Base-by-base conservation (phyloP, 2,888 invertebrate species). In the Oasisia sp. region DNA sequence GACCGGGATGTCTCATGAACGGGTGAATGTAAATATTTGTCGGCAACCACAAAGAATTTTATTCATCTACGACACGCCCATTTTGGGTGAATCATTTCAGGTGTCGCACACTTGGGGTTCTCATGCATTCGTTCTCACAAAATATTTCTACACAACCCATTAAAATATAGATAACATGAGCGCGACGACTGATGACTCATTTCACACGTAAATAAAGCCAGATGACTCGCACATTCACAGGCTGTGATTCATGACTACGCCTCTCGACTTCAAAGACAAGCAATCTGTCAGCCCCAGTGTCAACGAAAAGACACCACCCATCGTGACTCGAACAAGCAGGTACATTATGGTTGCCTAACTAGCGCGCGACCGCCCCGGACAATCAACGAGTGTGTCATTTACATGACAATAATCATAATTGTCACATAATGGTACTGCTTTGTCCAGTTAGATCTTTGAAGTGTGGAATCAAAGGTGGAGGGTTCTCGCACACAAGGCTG, bases 201-300 rank as follows among this genome's bases (percentile, higher is more conserved):
- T 74, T 74, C 27, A 74, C 74, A 74, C 74, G 27, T 74, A 74
- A 74, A 74, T 74, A 74, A 74, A n/a, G 74, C 74, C n/a, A n/a
- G 74, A 19, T 27, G 27, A 74, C n/a, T 74, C 27, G 74, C n/a
- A 5, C 74, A 74, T 74, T 74, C 74, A 74, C 74, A 74, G 14
- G 74, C 74, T 19, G 27, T 74, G 74, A 74, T 74, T 74, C 74
- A 74, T 74, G 74, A 74, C 14, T 7, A 74, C 27, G 14, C 27
- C 27, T 27, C 74, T 5, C 27, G 27, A 74, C 74, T 27, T 74
- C 74, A 74, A 74, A 74, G 74, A 27, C 74, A 74, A 5, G 19
- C 74, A 74, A 74, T 74, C 74, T 19, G 74, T 74, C 74, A 74
- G 5, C 27, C 19, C 74, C 5, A 27, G n/a, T 74, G 74, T 19